These are phyloP conservation scores for Allolobophora icterica DNA, from an alignment of 2,888 invertebrate genomes.

Conservation along the genomic window DNA sequence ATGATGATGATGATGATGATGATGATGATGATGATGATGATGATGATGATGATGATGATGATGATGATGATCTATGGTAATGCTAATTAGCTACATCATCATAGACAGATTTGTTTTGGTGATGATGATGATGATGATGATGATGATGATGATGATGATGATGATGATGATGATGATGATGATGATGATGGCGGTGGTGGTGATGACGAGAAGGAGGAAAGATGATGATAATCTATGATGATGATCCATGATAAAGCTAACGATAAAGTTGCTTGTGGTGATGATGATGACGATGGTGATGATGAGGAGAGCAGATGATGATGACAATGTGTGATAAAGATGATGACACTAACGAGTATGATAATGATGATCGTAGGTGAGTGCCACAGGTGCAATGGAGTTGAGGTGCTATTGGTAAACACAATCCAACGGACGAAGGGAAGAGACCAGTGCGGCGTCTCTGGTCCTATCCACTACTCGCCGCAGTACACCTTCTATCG, in stretches of 20 bases:
- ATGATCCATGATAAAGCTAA: background rate
- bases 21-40: too few species aligned
- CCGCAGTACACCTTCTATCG: conserved; percentile 27
- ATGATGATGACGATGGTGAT: conserved; percentile 25
- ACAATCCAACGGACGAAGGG: background rate
- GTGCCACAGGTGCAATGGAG: conserved; percentile 25
- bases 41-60: too few species aligned
- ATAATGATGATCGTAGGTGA: conserved; percentile 32
- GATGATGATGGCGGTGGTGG: too few species aligned
- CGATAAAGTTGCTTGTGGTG: too few species aligned
- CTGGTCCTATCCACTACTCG: conserved; percentile 26
- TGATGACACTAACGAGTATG: conserved; percentile 30
- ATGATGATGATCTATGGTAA: too few species aligned
- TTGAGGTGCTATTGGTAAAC: conserved; percentile 32
- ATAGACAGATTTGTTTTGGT: too few species aligned
- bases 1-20: too few species aligned
- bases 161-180: too few species aligned
- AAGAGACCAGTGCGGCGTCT: conserved; percentile 11
- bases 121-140: too few species aligned
- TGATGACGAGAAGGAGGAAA: too few species aligned
- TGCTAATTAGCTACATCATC: too few species aligned
- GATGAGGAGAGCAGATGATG: background rate
- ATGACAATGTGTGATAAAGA: background rate
- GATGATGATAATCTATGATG: background rate
- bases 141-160: too few species aligned